Conservation (phyloP, 2,888 invertebrate genomes). For the Gortyna flavago region DNA sequence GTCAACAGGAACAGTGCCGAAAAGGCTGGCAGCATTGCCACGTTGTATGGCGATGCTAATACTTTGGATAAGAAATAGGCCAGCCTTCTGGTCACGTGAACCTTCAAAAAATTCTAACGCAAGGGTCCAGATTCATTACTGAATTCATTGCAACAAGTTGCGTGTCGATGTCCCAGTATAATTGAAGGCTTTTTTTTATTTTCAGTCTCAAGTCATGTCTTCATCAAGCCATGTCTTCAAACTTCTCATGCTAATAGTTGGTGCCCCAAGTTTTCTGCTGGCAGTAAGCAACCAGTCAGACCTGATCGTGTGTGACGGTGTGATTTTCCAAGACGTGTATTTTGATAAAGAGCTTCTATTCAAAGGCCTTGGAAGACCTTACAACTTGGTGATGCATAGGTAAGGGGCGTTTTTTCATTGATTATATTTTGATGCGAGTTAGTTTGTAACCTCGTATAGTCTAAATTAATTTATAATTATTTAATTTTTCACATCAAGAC, state of each 20-base stretch:
- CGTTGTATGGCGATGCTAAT: too few species aligned
- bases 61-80: too few species aligned
- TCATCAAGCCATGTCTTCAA: conserved; percentile 6
- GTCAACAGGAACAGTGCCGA: too few species aligned
- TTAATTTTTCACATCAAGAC: too few species aligned
- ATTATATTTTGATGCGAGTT: background rate
- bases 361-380: conserved; percentile 75
- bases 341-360: conserved; percentile 77
- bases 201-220: conserved; percentile 34
- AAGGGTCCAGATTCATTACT: too few species aligned
- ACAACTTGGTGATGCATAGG: conserved; percentile 81
- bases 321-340: conserved; percentile 80
- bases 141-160: too few species aligned
- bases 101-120: too few species aligned
- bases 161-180: background rate
- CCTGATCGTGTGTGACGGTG: conserved; percentile 77
- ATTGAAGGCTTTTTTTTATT: background rate
- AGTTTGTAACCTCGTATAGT: background rate
- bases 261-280: background rate
- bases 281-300: conserved; percentile 31
- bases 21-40: too few species aligned
- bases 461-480: too few species aligned
- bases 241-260: conserved; percentile 17
- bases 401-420: conserved; percentile 52
- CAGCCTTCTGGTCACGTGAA: too few species aligned